These are phyloP conservation scores for Cataglyphis cursor DNA, from an alignment of 2,888 invertebrate genomes.

Conservation along the genomic window DNA sequence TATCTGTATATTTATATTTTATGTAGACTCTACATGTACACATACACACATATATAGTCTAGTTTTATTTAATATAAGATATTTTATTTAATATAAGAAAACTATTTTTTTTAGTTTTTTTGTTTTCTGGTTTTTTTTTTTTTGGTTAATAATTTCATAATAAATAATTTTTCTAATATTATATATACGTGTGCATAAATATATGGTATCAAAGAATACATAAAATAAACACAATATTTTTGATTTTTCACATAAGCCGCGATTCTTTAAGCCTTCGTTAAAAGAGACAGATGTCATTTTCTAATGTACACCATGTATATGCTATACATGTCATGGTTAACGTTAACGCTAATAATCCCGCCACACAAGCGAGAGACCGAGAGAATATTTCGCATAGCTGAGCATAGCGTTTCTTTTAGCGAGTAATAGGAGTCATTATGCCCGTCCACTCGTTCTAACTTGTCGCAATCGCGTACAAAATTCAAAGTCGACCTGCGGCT, in stretches of 20 bases:
- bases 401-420: slow-evolving; percentile 32
- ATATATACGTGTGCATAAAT: background rate
- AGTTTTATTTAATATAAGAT: background rate
- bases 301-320: background rate
- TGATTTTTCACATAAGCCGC: background rate
- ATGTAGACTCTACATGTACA: background rate
- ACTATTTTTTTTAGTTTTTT: background rate
- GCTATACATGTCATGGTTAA: slow-evolving; percentile 8
- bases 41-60: background rate
- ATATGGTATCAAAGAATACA: background rate
- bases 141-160: background rate
- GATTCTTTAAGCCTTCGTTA: background rate
- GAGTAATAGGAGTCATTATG: slow-evolving; percentile 38
- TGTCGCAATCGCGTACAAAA: slow-evolving; percentile 53
- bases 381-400: slow-evolving; percentile 17
- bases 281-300: background rate
- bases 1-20: background rate
- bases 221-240: slow-evolving; percentile 11
- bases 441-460: slow-evolving; percentile 1
- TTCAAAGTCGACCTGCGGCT: slow-evolving; percentile 44
- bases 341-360: slow-evolving; percentile 7
- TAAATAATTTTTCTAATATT: background rate
- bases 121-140: background rate
- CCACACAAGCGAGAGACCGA: background rate
- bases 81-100: background rate